Evolutionary conservation across 2,113 vertebrate species (phyloP).

Genomic region (Psettodes erumei): DNA sequence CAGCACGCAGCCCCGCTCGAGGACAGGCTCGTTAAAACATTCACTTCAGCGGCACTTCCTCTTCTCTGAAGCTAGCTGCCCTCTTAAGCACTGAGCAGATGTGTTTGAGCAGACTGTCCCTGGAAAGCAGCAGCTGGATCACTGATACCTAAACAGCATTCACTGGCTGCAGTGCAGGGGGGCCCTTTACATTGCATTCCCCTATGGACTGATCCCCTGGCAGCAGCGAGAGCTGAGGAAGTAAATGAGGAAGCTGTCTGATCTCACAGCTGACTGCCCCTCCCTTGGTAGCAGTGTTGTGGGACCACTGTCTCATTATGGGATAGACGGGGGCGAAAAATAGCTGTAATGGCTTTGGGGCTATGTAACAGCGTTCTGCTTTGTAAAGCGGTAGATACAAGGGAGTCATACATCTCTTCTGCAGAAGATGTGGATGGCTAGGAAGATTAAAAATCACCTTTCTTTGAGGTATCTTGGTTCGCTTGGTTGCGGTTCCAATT

Average conservation of each 20-base stretch:
- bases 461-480: background rate
- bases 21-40: conserved; percentile 12
- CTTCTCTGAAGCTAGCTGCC: conserved; percentile 16
- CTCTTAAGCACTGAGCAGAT: conserved; percentile 30
- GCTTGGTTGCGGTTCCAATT: background rate
- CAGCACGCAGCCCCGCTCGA: conserved; percentile 18
- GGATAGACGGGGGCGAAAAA: background rate
- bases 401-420: background rate
- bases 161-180: conserved; percentile 9
- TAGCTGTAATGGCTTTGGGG: background rate
- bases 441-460: background rate
- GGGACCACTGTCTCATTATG: background rate
- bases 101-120: conserved; percentile 27
- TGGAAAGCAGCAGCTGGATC: conserved; percentile 17
- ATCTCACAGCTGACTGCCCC: conserved; percentile 13
- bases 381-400: background rate
- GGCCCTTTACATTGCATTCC: conserved; percentile 29
- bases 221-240: conserved; percentile 17
- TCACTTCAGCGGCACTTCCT: conserved; percentile 17
- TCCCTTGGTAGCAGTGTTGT: background rate
- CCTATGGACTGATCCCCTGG: conserved; percentile 6
- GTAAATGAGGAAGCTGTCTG: conserved; percentile 18
- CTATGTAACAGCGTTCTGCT: background rate
- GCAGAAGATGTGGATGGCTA: background rate
- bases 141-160: conserved; percentile 22